Evolutionary conservation across 1,140 invertebrate genomes (phyloP), one percentile per base, ranked within the genome.

Genomic region (Aleiodes sp.): DNA sequence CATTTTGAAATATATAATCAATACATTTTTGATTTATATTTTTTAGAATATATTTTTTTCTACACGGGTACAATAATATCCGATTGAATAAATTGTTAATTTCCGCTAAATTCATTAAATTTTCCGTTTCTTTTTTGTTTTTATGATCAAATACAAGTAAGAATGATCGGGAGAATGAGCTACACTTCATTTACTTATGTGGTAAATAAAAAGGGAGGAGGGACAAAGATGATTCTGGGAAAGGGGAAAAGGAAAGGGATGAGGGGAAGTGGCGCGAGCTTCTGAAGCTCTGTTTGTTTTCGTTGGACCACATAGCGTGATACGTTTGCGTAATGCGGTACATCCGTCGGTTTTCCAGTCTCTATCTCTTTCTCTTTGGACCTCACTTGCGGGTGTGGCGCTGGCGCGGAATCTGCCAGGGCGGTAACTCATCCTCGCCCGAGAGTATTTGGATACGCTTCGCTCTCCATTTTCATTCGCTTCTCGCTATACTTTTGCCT

Each of bases 231-330:
- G 14, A 64, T 14, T 16, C 29, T 6, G 37, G 28, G 21, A 65
- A 41, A 61, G 46, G 46, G 52, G 35, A 19, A 19, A 65, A 65
- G 29, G n/a, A n/a, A n/a, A n/a, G n/a, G n/a, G n/a, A n/a, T n/a
- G n/a, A n/a, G n/a, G n/a, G 39, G 43, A 31, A 61, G 19, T 29
- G 26, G 43, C 59, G 68, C 66, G 56, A 65, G 19, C 43, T 31
- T 28, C 29, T 59, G 52, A 59, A 60, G 52, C 80, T 79, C 80
- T 84, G 82, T 86, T 85, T 86, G 83, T 84, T 85, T 84, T 82
- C 82, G 79, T 85, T 86, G 82, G 82, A 82, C 82, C 81, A 84
- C 82, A 86, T 85, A 86, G 80, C 84, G 83, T 85, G 82, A 86
- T 84, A 85, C 82, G 81, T 85, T 86, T 86, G 83, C 82, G 81